A percentile compares a stretch with the other conserved stretches of the same genome.
phyloP scores from a whole-genome alignment of 2,113 vertebrate genomes.

The Haemorhous mexicanus region DNA sequence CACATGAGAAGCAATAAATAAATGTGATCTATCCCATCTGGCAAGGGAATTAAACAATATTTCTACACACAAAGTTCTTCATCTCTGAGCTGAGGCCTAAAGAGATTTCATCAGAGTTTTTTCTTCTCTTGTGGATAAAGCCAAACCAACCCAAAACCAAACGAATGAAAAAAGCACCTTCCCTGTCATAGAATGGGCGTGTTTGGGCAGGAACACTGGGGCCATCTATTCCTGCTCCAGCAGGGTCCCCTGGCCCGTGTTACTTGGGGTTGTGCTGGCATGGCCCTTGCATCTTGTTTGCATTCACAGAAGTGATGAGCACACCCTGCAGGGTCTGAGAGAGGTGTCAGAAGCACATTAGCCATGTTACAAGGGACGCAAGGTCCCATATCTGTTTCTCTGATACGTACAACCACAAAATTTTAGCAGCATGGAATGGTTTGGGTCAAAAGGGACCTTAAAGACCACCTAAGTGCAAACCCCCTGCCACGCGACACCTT shows the following conservation, averaged over 20 bases:
- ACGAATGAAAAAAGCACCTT: not conserved
- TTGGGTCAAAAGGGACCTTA: not conserved
- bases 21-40: not conserved
- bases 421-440: not conserved
- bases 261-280: not conserved
- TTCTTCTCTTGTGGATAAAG: not conserved
- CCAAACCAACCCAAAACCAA: not conserved
- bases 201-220: not conserved
- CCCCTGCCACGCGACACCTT: not conserved
- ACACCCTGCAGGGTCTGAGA: not conserved
- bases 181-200: not conserved
- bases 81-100: not conserved
- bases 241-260: not conserved
- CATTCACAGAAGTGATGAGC: not conserved
- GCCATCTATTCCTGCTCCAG: not conserved
- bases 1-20: not conserved
- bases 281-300: not conserved
- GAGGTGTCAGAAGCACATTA: not conserved
- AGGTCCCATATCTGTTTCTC: rapidly evolving
- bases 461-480: not conserved
- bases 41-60: not conserved
- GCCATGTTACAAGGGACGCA: not conserved
- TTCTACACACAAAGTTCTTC: not conserved
- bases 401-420: not conserved
- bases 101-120: not conserved